phyloP scores from a whole-genome alignment of 2,888 invertebrate species.

The Drosophila quasianomalipes region DNA sequence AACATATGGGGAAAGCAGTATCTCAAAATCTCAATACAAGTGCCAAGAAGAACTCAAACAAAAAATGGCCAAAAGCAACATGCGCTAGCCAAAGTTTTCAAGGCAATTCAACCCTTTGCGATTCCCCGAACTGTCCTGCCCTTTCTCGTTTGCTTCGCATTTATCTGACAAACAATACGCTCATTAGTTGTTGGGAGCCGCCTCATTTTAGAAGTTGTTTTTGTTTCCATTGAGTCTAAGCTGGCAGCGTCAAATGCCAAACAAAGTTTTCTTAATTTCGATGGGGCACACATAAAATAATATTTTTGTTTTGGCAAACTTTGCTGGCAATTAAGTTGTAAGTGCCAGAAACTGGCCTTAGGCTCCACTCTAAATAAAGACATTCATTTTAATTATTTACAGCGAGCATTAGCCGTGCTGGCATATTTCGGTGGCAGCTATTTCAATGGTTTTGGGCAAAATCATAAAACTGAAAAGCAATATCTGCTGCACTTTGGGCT shows the following conservation, averaged over 20 bases:
- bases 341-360: slow-evolving; percentile 48
- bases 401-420: slow-evolving; percentile 32
- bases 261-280: slow-evolving; percentile 73
- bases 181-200: slow-evolving; percentile 65
- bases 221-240: slow-evolving; percentile 18
- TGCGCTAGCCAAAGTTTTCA: slow-evolving; percentile 28
- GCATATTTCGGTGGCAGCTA: slow-evolving; percentile 9
- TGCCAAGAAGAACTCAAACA: slow-evolving; percentile 13
- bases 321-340: slow-evolving; percentile 72
- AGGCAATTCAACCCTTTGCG: slow-evolving; percentile 49
- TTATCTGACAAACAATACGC: slow-evolving; percentile 75
- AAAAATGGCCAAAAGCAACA: slow-evolving; percentile 18
- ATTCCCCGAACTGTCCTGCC: slow-evolving; percentile 49
- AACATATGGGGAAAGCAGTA: neutral
- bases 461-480: slow-evolving; percentile 49
- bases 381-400: slow-evolving; percentile 77
- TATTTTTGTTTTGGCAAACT: slow-evolving; percentile 74
- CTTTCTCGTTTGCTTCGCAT: slow-evolving; percentile 23
- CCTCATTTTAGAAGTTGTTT: slow-evolving; percentile 33
- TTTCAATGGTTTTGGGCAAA: slow-evolving; percentile 11
- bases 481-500: slow-evolving; percentile 39
- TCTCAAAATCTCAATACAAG: neutral
- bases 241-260: slow-evolving; percentile 22
- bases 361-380: slow-evolving; percentile 51
- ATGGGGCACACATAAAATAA: slow-evolving; percentile 67